A percentile compares a stretch with the other conserved stretches of the same genome.
These are phyloP conservation scores for Steinernema hermaphroditum DNA, from an alignment of 2,888 invertebrate species.

Conservation along the genomic window DNA sequence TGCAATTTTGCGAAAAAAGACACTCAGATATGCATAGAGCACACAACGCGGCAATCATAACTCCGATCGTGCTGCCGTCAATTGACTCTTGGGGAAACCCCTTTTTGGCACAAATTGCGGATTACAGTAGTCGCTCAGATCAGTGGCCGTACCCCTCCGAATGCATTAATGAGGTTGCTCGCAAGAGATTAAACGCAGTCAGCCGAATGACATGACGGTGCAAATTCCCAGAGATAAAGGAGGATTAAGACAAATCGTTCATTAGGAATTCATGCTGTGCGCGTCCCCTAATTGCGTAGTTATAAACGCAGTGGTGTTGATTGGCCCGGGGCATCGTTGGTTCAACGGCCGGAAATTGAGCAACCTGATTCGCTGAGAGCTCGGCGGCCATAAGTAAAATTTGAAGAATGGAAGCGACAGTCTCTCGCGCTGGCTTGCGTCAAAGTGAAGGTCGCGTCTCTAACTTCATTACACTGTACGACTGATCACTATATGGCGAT, in stretches of 20 bases:
- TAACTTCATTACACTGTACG: not conserved
- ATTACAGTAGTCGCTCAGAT: conserved; percentile 27
- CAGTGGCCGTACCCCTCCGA: conserved; percentile 14
- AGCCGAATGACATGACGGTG: conserved; percentile 30
- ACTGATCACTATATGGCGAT: not conserved
- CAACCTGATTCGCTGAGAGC: not conserved
- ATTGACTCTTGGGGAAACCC: not conserved
- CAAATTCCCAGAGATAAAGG: conserved; percentile 27
- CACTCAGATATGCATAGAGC: not conserved
- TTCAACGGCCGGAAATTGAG: not conserved
- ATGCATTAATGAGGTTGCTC: conserved; percentile 31
- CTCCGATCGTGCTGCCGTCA: not conserved
- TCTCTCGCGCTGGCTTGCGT: not conserved
- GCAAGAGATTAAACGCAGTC: conserved; percentile 28
- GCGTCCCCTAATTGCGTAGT: conserved; percentile 14
- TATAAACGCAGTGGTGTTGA: not conserved
- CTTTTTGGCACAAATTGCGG: conserved; percentile 20
- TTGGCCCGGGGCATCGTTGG: not conserved
- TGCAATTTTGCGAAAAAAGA: not conserved
- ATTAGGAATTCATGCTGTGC: conserved; percentile 24
- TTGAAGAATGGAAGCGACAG: conserved; percentile 3
- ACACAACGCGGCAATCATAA: not conserved
- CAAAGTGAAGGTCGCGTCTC: conserved; percentile 3
- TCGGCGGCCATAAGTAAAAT: not conserved
- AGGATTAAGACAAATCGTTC: conserved; percentile 31